A percentile compares a stretch with the other conserved stretches of the same genome.
Conservation (phyloP, 2,888 invertebrate species). For the Blastobasis lacticolella region DNA sequence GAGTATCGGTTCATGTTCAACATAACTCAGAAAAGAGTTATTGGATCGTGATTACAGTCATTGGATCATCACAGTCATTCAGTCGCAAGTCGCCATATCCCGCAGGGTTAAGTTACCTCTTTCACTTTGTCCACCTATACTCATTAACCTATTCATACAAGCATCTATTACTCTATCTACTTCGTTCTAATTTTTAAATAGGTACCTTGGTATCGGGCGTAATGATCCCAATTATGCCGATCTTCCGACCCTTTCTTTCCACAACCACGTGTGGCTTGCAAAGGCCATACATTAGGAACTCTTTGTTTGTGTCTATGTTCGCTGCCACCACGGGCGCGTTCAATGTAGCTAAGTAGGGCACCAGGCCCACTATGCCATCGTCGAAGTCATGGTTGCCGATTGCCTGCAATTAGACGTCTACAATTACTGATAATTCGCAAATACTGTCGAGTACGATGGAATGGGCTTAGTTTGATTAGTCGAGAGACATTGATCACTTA, state of each 20-base stretch:
- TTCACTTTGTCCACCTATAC: background rate
- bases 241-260: conserved; percentile 77
- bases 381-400: conserved; percentile 93
- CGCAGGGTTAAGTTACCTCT: background rate
- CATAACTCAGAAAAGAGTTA: too few species aligned
- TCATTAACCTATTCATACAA: background rate
- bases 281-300: conserved; percentile 76
- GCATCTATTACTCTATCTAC: background rate
- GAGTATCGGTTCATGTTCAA: too few species aligned
- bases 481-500: too few species aligned
- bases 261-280: conserved; percentile 78
- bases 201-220: conserved; percentile 77
- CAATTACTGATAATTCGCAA: too few species aligned
- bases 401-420: conserved; percentile 68
- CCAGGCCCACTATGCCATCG: conserved; percentile 79
- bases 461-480: too few species aligned
- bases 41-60: too few species aligned
- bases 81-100: background rate
- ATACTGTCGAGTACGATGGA: too few species aligned
- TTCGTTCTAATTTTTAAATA: background rate
- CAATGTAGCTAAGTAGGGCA: conserved; percentile 79
- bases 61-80: background rate
- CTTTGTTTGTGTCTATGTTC: conserved; percentile 80
- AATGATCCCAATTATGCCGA: conserved; percentile 88
- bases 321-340: conserved; percentile 80